Base-by-base conservation (phyloP, 2,888 invertebrate species). In the Heliconius ethilla region DNA sequence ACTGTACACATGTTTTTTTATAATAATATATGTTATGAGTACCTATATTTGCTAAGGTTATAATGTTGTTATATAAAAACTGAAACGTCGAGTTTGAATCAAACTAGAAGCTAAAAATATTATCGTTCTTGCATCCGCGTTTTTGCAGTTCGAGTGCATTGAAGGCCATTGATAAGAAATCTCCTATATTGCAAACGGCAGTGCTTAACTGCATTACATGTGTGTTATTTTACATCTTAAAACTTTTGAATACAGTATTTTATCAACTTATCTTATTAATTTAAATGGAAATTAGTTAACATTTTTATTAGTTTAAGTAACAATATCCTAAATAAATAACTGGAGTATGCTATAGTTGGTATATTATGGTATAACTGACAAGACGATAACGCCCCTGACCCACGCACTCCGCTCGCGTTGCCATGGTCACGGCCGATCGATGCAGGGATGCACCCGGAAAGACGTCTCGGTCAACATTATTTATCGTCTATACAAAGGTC, bases 91-190 rank as follows among this genome's bases (percentile, higher is more conserved):
- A 72, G 78, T 59, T 67, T 78, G 72, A 59, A 79, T 75, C 40
- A 75, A 75, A 74, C 69, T 80, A 66, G 63, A 70, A 45, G 75
- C 78, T 75, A 75, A 81, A 81, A 78, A 78, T 80, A 78, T 72
- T 73, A 77, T 73, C 59, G 77, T 82, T 81, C 81, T 83, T 82
- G 77, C 81, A 83, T 83, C 84, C 83, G 81, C 81, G 81, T 80
- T 80, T 82, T 82, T 82, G 81, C 82, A 87, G 88, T 87, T 86
- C 81, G 82, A 82, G 82, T 81, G 81, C 81, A 86, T 87, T 88
- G 93, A 94, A 94, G 93, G 93, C 91, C 91, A 87, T 84, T 90
- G 94, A 94, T 94, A 94, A 94, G 92, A 90, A 92, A 90, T 89
- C 89, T 86, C 87, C 88, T 89, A 88, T 88, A 88, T 89, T 88